Evolutionary conservation across 2,113 vertebrate species (phyloP), one percentile per base, ranked within the genome.

Genomic region (Pitta sordida): DNA sequence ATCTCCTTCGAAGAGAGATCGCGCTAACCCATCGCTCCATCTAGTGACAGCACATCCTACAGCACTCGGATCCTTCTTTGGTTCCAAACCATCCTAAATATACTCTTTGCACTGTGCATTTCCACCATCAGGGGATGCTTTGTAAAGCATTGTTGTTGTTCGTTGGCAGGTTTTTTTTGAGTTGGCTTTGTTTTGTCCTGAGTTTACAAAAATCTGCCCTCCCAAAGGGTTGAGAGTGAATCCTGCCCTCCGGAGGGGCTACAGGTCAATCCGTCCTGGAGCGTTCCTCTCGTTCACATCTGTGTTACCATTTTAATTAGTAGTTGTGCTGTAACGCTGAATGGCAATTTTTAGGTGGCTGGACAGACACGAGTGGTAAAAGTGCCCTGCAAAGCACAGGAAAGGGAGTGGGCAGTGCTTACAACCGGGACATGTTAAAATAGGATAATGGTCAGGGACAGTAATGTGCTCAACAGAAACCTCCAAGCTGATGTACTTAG

Each of bases 11-110:
- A 10, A 4, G 13, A 39, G 43, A 24, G 18, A 26, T 89, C 83
- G 22, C 30, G 76, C 81, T 95, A 59, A 86, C 65, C 71, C 84
- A 94, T 64, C 41, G 15, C 93, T 62, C 96, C 96, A 95, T 60
- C 96, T 97, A 97, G 96, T 69, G 96, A 64, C 86, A 62, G 86
- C 56, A 65, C 43, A 27, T 29, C 76, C 86, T 9, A 80, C 86
- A 87, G 69, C 95, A 85, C 32, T 4, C 26, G 0, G 4, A 3
- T 63, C 30, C 8, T 53, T 55, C 2, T 23, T 6, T 13, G 26
- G 6, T 17, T 30, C 55, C 29, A 8, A 29, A 78, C 26, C 58
- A 48, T 49, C 39, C 51, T 22, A 17, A 32, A 11, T 0, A 8
- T 3, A 2, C 32, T 55, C 24, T 36, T 56, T 17, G 24, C 21